Percentiles rank a stretch among this genome's conserved stretches.
Conservation (phyloP, 2,113 vertebrate genomes). For the Dolichotis patagonum region DNA sequence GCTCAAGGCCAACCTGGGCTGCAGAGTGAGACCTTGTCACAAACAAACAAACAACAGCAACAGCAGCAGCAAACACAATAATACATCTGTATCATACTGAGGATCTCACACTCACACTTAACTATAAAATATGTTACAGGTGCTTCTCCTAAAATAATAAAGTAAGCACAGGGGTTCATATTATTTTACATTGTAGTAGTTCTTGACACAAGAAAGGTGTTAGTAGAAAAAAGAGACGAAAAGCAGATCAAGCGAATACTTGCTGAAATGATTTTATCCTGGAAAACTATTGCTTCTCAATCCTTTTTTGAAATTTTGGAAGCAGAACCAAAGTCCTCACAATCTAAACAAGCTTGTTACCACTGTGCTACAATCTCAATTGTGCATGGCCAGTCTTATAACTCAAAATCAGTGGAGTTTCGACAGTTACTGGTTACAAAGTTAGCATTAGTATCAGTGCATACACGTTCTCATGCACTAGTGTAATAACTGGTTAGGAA, state of each 20-base stretch:
- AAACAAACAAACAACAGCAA: background rate
- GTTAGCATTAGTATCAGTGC: background rate
- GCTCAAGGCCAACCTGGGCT: too few relatives aligned
- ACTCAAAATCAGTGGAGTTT: background rate
- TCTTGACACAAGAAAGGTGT: background rate
- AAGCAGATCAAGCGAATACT: background rate
- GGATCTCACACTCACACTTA: background rate
- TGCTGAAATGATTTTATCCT: background rate
- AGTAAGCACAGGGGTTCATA: background rate
- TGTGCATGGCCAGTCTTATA: background rate
- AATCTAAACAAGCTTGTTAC: background rate
- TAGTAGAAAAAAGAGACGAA: background rate
- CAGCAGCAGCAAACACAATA: background rate
- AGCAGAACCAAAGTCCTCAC: background rate
- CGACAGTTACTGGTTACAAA: background rate
- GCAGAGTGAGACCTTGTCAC: too few relatives aligned
- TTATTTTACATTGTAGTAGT: background rate
- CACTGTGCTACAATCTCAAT: background rate
- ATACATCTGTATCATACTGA: background rate
- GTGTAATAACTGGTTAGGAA: background rate
- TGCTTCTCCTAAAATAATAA: background rate
- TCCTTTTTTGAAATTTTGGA: background rate
- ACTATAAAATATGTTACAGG: constrained; percentile 13
- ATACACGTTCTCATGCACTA: background rate
- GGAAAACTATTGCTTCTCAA: background rate